These are phyloP conservation scores for Trichonephila clavata DNA, from an alignment of 1,140 invertebrate species.

Conservation along the genomic window DNA sequence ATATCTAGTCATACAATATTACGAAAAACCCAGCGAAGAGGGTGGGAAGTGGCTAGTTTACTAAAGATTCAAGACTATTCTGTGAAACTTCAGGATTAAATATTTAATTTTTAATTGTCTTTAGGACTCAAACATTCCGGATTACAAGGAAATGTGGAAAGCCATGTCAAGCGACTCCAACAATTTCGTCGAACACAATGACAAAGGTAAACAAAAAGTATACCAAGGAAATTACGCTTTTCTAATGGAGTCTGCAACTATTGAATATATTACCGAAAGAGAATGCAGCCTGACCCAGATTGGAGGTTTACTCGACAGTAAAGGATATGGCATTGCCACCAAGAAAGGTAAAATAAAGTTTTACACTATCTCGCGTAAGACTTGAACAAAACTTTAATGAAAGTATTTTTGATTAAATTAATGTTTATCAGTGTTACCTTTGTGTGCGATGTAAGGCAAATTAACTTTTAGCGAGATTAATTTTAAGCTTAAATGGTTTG, in stretches of 20 bases:
- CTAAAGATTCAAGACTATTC: too few species aligned
- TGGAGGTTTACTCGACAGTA: constrained; percentile 87
- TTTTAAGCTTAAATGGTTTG: too few species aligned
- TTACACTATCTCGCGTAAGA: neutral
- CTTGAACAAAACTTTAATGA: neutral
- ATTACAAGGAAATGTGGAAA: constrained; percentile 90
- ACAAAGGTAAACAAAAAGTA: constrained; percentile 92
- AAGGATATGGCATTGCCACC: constrained; percentile 91
- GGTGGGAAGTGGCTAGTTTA: too few species aligned
- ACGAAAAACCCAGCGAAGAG: too few species aligned
- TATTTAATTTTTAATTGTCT: neutral
- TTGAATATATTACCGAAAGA: constrained; percentile 89
- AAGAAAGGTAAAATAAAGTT: constrained; percentile 56
- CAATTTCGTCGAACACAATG: constrained; percentile 89
- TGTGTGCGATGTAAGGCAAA: too few species aligned
- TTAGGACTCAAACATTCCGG: constrained; percentile 93
- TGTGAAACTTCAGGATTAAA: too few species aligned
- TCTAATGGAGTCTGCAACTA: constrained; percentile 91
- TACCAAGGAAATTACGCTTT: constrained; percentile 87
- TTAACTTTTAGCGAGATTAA: too few species aligned
- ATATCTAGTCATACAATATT: too few species aligned
- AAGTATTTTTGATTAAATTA: neutral
- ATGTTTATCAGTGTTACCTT: too few species aligned
- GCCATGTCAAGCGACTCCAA: constrained; percentile 89
- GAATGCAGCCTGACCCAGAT: constrained; percentile 89